These are phyloP conservation scores for Sesamia inferens DNA, from an alignment of 2,888 invertebrate genomes.

Conservation along the genomic window DNA sequence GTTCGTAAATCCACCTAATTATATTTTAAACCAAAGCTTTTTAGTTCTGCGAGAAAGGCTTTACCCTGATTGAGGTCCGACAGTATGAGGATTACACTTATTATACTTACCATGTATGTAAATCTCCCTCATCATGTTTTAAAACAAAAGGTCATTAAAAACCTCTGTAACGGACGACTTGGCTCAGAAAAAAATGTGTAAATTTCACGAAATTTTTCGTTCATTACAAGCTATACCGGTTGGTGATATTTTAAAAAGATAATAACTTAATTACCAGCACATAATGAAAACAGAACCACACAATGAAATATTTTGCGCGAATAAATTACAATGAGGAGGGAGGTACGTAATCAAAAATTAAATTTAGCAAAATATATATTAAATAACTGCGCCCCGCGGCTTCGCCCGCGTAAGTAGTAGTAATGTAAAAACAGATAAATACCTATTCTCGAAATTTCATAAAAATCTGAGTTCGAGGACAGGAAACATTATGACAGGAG, in stretches of 20 bases:
- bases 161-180: conserved; percentile 1
- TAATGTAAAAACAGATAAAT: too few species aligned
- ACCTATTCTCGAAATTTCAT: too few species aligned
- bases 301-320: conserved; percentile 42
- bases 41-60: conserved; percentile 64
- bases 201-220: conserved; percentile 7
- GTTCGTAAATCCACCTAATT: conserved; percentile 63
- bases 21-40: conserved; percentile 62
- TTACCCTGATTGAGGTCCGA: conserved; percentile 75
- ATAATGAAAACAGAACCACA: conserved; percentile 38
- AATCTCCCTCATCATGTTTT: conserved; percentile 60
- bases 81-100: conserved; percentile 68
- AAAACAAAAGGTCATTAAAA: conserved; percentile 37
- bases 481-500: too few species aligned
- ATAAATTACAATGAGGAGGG: conserved; percentile 50
- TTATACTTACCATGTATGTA: conserved; percentile 51
- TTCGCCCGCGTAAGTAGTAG: too few species aligned
- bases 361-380: too few species aligned
- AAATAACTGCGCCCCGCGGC: too few species aligned
- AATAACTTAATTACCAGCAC: conserved; percentile 41
- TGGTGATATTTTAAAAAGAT: conserved; percentile 28
- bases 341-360: conserved; percentile 14
- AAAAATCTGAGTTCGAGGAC: too few species aligned
- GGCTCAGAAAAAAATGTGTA: conserved; percentile 12
- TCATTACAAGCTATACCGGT: conserved; percentile 8